phyloP scores from a whole-genome alignment of 2,888 invertebrate species.

The Dynastes grantii region DNA sequence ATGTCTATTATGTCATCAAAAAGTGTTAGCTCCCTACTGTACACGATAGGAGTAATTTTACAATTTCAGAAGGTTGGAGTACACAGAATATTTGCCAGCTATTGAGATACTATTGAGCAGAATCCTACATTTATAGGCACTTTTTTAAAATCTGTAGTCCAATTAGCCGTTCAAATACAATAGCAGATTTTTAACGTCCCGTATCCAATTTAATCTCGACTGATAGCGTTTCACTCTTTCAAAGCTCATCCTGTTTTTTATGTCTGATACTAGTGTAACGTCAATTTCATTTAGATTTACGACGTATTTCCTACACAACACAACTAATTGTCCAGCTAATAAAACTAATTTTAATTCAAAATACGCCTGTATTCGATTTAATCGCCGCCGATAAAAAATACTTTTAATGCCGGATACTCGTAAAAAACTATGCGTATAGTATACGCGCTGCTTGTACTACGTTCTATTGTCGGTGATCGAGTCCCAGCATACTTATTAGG shows the following conservation, averaged over 20 bases:
- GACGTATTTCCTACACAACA: constrained; percentile 27
- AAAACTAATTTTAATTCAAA: constrained; percentile 41
- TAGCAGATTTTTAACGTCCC: neutral
- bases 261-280: neutral
- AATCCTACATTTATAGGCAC: too few species aligned
- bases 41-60: too few species aligned
- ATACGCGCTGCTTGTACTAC: too few species aligned
- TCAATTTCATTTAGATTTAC: constrained; percentile 29
- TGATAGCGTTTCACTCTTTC: neutral
- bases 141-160: neutral
- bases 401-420: constrained; percentile 11
- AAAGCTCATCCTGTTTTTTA: neutral
- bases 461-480: too few species aligned
- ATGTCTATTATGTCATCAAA: too few species aligned
- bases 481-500: too few species aligned
- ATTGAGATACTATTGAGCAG: too few species aligned
- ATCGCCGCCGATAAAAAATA: constrained; percentile 30
- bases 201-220: constrained; percentile 7
- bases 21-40: too few species aligned
- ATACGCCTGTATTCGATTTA: constrained; percentile 29
- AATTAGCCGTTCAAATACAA: neutral
- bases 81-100: too few species aligned
- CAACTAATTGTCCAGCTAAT: constrained; percentile 29
- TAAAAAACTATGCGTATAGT: neutral
- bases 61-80: too few species aligned